These are phyloP conservation scores for Cydia pomonella DNA, from an alignment of 1,140 invertebrate genomes.

Conservation along the genomic window DNA sequence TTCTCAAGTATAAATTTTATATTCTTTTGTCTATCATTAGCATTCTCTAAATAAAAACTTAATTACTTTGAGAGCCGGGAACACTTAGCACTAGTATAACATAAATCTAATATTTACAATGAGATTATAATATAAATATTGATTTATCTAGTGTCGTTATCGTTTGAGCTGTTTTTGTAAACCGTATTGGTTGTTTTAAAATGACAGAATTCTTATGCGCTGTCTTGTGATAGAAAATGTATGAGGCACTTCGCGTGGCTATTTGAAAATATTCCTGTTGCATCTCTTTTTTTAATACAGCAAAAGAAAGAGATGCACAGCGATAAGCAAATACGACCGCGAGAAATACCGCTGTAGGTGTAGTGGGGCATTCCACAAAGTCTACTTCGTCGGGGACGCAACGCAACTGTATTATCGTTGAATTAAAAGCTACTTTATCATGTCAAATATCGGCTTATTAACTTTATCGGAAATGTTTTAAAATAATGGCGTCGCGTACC, in stretches of 20 bases:
- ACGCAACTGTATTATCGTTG: too few relatives aligned
- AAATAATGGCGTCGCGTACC: too few relatives aligned
- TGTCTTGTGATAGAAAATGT: constrained; percentile 41
- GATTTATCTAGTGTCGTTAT: constrained; percentile 76
- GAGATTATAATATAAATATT: constrained; percentile 78
- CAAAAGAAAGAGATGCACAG: not conserved
- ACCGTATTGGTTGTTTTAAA: constrained; percentile 47
- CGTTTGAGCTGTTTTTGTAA: constrained; percentile 73
- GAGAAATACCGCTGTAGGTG: constrained; percentile 6
- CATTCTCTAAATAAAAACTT: constrained; percentile 72
- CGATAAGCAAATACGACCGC: not conserved
- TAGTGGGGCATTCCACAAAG: not conserved
- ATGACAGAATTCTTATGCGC: constrained; percentile 45
- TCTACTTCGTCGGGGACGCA: too few relatives aligned
- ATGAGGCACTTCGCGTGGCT: not conserved
- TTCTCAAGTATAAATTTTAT: constrained; percentile 67
- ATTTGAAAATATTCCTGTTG: not conserved
- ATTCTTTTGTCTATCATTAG: constrained; percentile 61
- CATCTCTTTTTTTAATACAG: constrained; percentile 5
- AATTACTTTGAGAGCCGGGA: constrained; percentile 80
- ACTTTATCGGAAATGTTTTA: too few relatives aligned
- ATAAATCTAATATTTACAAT: constrained; percentile 77
- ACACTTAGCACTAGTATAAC: constrained; percentile 67
- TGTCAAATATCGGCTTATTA: too few relatives aligned
- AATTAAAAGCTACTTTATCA: too few relatives aligned